Conservation (phyloP, 2,888 invertebrate species). For the Campoplex capitator region DNA sequence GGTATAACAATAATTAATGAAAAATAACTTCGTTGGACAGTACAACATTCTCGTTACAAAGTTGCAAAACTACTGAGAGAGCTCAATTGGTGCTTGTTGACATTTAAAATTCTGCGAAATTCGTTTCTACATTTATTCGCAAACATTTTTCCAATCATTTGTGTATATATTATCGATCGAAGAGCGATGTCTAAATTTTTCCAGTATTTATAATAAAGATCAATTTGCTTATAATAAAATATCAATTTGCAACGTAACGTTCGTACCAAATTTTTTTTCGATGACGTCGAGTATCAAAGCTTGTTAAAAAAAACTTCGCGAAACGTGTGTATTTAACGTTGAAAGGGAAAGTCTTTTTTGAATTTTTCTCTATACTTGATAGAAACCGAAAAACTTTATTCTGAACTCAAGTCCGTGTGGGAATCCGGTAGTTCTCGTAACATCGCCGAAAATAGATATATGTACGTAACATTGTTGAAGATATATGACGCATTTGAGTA, state of each 20-base stretch:
- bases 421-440: background rate
- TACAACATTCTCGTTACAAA: background rate
- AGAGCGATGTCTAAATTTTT: too few relatives aligned
- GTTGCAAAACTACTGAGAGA: background rate
- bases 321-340: background rate
- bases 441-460: background rate
- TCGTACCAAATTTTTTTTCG: background rate
- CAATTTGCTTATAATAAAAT: background rate
- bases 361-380: background rate
- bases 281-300: background rate
- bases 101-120: too few relatives aligned
- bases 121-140: too few relatives aligned
- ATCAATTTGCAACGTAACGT: background rate
- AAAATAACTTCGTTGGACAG: background rate
- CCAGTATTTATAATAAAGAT: too few relatives aligned
- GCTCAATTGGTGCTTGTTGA: too few relatives aligned
- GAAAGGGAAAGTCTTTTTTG: background rate
- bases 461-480: background rate
- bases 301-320: background rate
- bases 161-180: too few relatives aligned
- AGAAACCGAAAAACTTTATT: background rate
- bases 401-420: background rate
- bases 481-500: background rate
- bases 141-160: too few relatives aligned
- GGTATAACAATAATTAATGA: background rate